Percentiles rank a stretch among this genome's conserved stretches.
Evolutionary conservation across 2,888 invertebrate species (phyloP).

Genomic region (Caenorhabditis angaria): DNA sequence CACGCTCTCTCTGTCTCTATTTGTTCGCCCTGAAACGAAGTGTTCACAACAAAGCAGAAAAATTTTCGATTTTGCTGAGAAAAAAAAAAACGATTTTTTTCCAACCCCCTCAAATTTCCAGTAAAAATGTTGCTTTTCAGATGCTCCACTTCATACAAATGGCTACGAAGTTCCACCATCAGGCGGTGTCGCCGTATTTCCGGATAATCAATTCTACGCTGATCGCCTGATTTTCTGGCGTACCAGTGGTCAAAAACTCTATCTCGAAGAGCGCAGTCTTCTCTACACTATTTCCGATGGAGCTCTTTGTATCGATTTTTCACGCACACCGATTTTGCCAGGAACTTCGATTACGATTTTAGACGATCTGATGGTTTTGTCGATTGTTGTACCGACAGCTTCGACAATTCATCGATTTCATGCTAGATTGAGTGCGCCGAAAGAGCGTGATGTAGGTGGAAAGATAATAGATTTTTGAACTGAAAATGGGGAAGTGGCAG

Average conservation of each 20-base stretch:
- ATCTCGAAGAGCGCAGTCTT: conserved; percentile 61
- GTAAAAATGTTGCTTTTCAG: conserved; percentile 39
- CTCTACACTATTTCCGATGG: conserved; percentile 47
- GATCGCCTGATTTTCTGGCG: conserved; percentile 67
- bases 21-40: too few relatives aligned
- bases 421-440: conserved; percentile 19
- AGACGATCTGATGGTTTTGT: conserved; percentile 45
- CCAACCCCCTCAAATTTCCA: neutral
- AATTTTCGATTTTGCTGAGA: too few relatives aligned
- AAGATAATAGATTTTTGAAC: neutral
- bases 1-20: too few relatives aligned
- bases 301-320: conserved; percentile 64
- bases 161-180: conserved; percentile 53
- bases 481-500: neutral
- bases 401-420: conserved; percentile 64
- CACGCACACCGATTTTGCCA: conserved; percentile 60
- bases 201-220: conserved; percentile 41
- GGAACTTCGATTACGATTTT: conserved; percentile 46
- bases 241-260: conserved; percentile 59
- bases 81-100: too few relatives aligned
- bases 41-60: too few relatives aligned
- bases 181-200: conserved; percentile 58
- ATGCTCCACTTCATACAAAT: conserved; percentile 60
- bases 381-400: conserved; percentile 64
- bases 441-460: conserved; percentile 29